Conservation (phyloP, 2,113 vertebrate species). For the Candoia aspera region DNA sequence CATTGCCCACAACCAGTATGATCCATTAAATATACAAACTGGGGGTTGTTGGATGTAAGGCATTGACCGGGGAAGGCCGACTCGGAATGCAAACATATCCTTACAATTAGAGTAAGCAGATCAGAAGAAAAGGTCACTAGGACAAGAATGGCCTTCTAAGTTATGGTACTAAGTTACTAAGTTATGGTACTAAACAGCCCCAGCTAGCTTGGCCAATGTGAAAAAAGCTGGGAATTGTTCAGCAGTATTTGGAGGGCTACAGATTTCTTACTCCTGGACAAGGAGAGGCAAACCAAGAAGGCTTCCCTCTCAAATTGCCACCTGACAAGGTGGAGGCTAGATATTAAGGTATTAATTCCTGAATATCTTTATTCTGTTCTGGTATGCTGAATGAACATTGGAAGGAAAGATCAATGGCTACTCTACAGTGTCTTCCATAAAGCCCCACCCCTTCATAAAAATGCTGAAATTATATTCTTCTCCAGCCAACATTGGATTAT, state of each 20-base stretch:
- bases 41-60: background rate
- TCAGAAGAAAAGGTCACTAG: background rate
- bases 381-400: background rate
- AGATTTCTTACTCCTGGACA: background rate
- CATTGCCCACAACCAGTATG: background rate
- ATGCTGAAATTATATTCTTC: background rate
- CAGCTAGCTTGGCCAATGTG: background rate
- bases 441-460: background rate
- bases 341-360: background rate
- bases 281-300: background rate
- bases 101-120: background rate
- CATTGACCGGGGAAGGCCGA: background rate
- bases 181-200: background rate
- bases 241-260: background rate
- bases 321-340: background rate
- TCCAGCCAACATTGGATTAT: background rate
- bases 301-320: background rate
- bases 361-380: background rate
- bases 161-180: no score
- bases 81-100: background rate
- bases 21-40: background rate
- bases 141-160: background rate
- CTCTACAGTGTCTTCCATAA: slow-evolving; percentile 22
- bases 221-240: background rate
- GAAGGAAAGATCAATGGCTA: background rate